phyloP scores from a whole-genome alignment of 2,797 vertebrate genomes.

The Aldrovandia affinis region DNA sequence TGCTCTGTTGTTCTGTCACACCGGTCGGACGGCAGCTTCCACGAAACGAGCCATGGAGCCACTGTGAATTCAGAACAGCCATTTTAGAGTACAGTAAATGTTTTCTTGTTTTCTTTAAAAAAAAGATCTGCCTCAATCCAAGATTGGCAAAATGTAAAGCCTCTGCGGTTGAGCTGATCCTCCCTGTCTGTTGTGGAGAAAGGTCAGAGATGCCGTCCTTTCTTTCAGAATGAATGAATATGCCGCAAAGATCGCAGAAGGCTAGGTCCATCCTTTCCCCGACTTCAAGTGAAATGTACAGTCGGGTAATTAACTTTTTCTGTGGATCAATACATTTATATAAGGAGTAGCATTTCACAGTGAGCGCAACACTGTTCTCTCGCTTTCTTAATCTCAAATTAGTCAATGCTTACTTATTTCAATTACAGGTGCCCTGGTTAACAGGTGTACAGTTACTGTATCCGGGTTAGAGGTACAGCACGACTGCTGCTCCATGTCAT shows the following conservation, averaged over 20 bases:
- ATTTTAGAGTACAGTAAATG: constrained; percentile 60
- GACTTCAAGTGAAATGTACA: constrained; percentile 60
- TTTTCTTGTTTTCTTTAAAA: constrained; percentile 60
- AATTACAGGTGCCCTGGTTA: background rate
- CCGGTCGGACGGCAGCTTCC: too few species aligned
- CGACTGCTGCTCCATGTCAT: background rate
- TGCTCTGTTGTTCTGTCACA: background rate
- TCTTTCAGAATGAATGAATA: constrained; percentile 72
- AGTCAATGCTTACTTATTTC: background rate
- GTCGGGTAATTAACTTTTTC: constrained; percentile 52
- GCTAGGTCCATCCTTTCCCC: constrained; percentile 72
- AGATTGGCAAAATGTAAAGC: constrained; percentile 81
- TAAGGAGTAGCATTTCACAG: constrained; percentile 59
- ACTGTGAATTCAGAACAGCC: constrained; percentile 54
- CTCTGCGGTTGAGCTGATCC: constrained; percentile 71
- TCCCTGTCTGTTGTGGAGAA: constrained; percentile 70
- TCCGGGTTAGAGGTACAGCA: background rate
- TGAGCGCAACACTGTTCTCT: constrained; percentile 46
- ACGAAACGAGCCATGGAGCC: constrained; percentile 40
- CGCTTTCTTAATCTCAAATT: constrained; percentile 17
- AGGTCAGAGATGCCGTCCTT: constrained; percentile 77
- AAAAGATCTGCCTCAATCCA: constrained; percentile 72
- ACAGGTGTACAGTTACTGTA: background rate
- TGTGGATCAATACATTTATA: constrained; percentile 62
- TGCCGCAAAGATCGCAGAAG: constrained; percentile 71